phyloP scores from a whole-genome alignment of 2,797 vertebrate genomes.

The Anisognathus igniventris region DNA sequence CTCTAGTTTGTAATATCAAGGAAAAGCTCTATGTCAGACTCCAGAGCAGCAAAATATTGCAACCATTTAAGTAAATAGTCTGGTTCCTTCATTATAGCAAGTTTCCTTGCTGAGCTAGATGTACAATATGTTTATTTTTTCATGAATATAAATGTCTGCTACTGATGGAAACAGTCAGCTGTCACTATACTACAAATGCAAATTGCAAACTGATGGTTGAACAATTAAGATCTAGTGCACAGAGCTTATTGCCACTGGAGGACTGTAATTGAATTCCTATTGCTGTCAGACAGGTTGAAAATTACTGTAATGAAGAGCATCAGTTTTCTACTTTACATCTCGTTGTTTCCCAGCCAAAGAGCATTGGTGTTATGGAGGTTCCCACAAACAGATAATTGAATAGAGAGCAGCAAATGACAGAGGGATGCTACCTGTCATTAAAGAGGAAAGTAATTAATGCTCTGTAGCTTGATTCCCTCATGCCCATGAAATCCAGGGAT shows the following conservation, averaged over 20 bases:
- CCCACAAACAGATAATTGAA: background rate
- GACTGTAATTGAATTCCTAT: constrained; percentile 65
- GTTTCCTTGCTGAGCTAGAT: background rate
- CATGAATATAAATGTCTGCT: background rate
- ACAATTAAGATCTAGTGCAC: constrained; percentile 58
- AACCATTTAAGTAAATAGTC: background rate
- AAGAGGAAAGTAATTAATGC: background rate
- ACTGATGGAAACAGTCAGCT: constrained; percentile 41
- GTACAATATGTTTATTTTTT: background rate
- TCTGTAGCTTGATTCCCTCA: background rate
- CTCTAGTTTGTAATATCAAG: background rate
- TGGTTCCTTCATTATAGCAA: background rate
- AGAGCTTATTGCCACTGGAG: constrained; percentile 54
- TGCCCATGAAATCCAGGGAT: background rate
- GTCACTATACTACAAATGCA: constrained; percentile 54
- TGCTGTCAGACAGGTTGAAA: constrained; percentile 63
- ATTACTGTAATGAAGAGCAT: constrained; percentile 53
- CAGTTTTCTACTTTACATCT: constrained; percentile 46
- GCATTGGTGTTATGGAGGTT: background rate
- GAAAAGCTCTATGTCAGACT: background rate
- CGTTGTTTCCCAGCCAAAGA: constrained; percentile 31
- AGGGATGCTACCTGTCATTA: background rate
- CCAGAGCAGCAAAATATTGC: background rate
- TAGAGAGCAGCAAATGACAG: background rate
- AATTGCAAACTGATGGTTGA: constrained; percentile 59